A percentile compares a stretch with the other conserved stretches of the same genome.
Evolutionary conservation across 2,797 vertebrate genomes (phyloP).

Genomic region (Moxostoma hubbsi): DNA sequence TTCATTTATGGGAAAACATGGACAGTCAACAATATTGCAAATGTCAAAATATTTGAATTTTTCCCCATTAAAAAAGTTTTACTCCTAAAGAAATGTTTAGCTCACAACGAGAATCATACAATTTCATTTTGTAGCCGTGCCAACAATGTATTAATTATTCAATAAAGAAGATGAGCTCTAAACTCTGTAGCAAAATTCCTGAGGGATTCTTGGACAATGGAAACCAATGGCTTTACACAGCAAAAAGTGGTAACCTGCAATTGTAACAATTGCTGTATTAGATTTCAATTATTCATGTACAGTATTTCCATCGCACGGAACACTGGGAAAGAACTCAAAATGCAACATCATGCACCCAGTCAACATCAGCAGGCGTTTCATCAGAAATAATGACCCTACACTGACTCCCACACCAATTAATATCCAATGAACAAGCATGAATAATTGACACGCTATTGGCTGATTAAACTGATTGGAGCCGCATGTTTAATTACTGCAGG

Average conservation of each 20-base stretch:
- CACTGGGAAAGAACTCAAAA: conserved; percentile 24
- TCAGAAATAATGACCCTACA: conserved; percentile 41
- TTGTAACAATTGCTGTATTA: too few relatives aligned
- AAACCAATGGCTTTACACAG: conserved; percentile 14
- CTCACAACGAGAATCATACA: too few relatives aligned
- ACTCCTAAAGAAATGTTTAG: too few relatives aligned
- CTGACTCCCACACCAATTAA: conserved; percentile 51
- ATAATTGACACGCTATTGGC: conserved; percentile 44
- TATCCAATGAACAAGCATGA: conserved; percentile 45
- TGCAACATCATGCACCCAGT: conserved; percentile 2
- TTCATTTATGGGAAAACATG: too few relatives aligned
- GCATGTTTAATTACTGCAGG: conserved; percentile 53
- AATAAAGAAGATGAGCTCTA: background rate
- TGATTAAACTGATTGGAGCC: conserved; percentile 39
- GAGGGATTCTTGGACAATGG: background rate
- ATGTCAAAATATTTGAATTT: too few relatives aligned
- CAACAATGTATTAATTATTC: background rate
- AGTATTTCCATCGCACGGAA: background rate
- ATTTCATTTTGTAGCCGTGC: too few relatives aligned
- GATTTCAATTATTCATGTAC: background rate
- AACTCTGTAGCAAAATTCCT: background rate
- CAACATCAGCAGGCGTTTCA: conserved; percentile 28
- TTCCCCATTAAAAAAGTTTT: too few relatives aligned
- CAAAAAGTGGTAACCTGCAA: background rate
- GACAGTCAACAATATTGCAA: too few relatives aligned